These are phyloP conservation scores for Tanytarsus gracilentus DNA, from an alignment of 2,888 invertebrate genomes.

Conservation along the genomic window DNA sequence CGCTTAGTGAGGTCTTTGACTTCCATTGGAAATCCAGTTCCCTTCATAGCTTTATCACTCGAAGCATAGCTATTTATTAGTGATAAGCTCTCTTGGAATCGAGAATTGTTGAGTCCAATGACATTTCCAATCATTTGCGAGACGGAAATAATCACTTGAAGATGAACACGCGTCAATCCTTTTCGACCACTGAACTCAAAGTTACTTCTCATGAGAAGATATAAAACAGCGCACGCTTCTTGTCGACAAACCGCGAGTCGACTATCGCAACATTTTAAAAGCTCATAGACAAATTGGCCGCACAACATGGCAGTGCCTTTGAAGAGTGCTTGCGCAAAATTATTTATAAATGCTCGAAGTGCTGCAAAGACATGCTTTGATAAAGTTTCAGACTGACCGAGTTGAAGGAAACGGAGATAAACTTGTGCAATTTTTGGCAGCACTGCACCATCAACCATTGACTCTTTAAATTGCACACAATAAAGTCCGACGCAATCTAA, in stretches of 20 bases:
- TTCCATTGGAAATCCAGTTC: slow-evolving; percentile 80
- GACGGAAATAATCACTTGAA: slow-evolving; percentile 92
- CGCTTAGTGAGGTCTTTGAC: slow-evolving; percentile 89
- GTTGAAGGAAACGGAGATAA: slow-evolving; percentile 75
- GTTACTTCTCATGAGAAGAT: slow-evolving; percentile 87
- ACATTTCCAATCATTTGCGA: slow-evolving; percentile 88
- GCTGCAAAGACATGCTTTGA: slow-evolving; percentile 89
- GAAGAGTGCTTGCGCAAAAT: slow-evolving; percentile 73
- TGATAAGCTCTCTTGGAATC: slow-evolving; percentile 88
- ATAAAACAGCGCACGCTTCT: slow-evolving; percentile 85
- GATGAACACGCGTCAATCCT: slow-evolving; percentile 77
- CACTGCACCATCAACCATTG: slow-evolving; percentile 57
- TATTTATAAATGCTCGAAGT: slow-evolving; percentile 82
- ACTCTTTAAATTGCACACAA: slow-evolving; percentile 62
- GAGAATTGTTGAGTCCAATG: slow-evolving; percentile 82
- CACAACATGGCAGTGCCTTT: slow-evolving; percentile 76
- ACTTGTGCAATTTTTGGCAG: slow-evolving; percentile 77
- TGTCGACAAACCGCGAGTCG: slow-evolving; percentile 74
- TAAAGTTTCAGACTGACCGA: slow-evolving; percentile 83
- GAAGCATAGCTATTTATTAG: slow-evolving; percentile 87
- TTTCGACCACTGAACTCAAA: slow-evolving; percentile 80
- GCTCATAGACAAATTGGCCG: slow-evolving; percentile 69
- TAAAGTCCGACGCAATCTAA: slow-evolving; percentile 81
- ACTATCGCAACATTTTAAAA: slow-evolving; percentile 77
- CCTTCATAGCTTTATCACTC: slow-evolving; percentile 90